Conservation (phyloP, 1,140 invertebrate genomes). For the Penaeus chinensis region DNA sequence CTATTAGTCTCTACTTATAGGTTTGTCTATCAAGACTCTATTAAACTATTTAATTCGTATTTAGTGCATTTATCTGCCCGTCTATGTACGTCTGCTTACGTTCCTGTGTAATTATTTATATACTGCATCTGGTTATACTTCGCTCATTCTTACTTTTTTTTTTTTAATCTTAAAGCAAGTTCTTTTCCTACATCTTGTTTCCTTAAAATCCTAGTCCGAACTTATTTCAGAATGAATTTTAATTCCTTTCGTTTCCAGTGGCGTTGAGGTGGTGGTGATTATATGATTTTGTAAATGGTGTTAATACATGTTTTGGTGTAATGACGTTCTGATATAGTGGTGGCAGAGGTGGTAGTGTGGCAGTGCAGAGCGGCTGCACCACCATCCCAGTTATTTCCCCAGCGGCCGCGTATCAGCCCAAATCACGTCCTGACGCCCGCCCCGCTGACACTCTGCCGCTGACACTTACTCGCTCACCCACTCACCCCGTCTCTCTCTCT, state of each 20-base stretch:
- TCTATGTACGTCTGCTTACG: too few species aligned
- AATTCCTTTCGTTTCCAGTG: too few species aligned
- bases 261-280: too few species aligned
- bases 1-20: neutral
- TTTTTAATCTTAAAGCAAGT: neutral
- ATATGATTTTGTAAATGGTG: too few species aligned
- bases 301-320: too few species aligned
- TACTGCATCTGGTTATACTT: neutral
- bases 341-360: too few species aligned
- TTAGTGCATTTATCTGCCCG: too few species aligned
- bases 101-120: too few species aligned
- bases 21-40: neutral
- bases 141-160: neutral
- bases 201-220: neutral
- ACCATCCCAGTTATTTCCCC: constrained; percentile 29
- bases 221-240: too few species aligned
- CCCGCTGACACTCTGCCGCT: constrained; percentile 30
- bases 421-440: constrained; percentile 33
- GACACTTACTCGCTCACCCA: constrained; percentile 16
- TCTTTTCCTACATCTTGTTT: constrained; percentile 4
- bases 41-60: neutral
- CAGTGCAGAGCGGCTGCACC: too few species aligned
- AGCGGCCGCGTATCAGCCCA: constrained; percentile 28
- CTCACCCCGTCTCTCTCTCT: constrained; percentile 14
- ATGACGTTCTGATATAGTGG: too few species aligned